Conservation (phyloP, 1,140 invertebrate genomes). For the Pinna nobilis region DNA sequence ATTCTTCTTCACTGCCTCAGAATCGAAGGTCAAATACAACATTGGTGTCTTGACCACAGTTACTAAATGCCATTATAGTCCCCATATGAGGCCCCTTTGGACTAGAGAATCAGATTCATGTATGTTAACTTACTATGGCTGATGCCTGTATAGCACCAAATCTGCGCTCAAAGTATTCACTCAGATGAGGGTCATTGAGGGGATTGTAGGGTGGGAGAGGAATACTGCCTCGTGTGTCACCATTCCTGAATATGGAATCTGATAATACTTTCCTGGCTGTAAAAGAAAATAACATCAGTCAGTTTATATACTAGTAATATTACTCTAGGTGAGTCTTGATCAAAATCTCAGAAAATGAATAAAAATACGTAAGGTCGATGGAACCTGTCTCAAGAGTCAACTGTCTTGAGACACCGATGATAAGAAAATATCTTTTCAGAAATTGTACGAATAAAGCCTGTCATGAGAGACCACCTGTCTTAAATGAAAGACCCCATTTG, state of each 20-base stretch:
- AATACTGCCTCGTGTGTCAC: slow-evolving; percentile 10
- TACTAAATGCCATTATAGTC: too few relatives aligned
- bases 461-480: too few relatives aligned
- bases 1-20: too few relatives aligned
- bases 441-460: too few relatives aligned
- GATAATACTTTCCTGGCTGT: slow-evolving; percentile 15
- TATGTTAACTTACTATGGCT: slow-evolving; percentile 1
- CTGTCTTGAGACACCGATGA: too few relatives aligned
- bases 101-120: too few relatives aligned
- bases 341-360: background rate
- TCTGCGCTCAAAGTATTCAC: slow-evolving; percentile 71
- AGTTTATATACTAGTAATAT: background rate
- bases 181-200: slow-evolving; percentile 71
- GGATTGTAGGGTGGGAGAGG: slow-evolving; percentile 69
- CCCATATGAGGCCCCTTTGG: too few relatives aligned
- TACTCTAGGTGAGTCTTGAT: background rate
- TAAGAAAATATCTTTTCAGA: too few relatives aligned
- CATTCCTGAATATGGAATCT: background rate
- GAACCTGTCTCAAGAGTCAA: too few relatives aligned
- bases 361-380: background rate
- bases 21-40: too few relatives aligned
- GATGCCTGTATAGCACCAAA: slow-evolving; percentile 63
- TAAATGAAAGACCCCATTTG: too few relatives aligned
- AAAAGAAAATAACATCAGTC: slow-evolving; percentile 4
- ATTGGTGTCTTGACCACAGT: too few relatives aligned